phyloP scores from a whole-genome alignment of 2,797 vertebrate species.

The Yasuhikotakia modesta region DNA sequence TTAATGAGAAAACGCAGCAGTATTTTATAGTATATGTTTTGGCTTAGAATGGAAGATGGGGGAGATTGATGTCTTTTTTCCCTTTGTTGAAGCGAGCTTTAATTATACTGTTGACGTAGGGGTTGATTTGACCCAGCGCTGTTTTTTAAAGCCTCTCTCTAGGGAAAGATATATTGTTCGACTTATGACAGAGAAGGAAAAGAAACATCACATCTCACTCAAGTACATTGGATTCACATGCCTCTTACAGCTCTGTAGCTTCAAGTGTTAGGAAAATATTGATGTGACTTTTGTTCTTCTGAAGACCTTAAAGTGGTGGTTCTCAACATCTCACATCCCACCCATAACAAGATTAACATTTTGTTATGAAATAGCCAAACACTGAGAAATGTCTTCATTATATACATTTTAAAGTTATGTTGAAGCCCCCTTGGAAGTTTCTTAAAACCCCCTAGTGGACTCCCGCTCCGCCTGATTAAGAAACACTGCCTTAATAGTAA shows the following conservation, averaged over 20 bases:
- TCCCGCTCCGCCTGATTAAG: no score
- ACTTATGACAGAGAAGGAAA: conserved; percentile 62
- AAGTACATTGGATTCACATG: neutral
- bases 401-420: no score
- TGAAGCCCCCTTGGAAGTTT: no score
- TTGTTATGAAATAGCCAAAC: no score
- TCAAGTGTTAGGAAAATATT: no score
- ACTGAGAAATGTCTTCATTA: no score
- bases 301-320: no score
- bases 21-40: neutral
- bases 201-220: conserved; percentile 56
- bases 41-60: neutral
- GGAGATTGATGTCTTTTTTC: conserved; percentile 31
- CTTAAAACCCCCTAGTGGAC: no score
- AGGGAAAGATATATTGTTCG: conserved; percentile 67
- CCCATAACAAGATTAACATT: no score
- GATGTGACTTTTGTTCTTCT: no score
- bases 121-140: conserved; percentile 79
- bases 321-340: no score
- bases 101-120: conserved; percentile 68
- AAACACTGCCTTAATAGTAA: neutral
- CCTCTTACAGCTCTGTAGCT: neutral
- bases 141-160: conserved; percentile 55
- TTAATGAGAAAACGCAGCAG: neutral
- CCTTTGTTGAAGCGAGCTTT: conserved; percentile 68